A percentile compares a stretch with the other conserved stretches of the same genome.
Evolutionary conservation across 37 sponge, comb jelly and placozoan genomes (phyloP).

Genomic region (Lycopodina hypogea): DNA sequence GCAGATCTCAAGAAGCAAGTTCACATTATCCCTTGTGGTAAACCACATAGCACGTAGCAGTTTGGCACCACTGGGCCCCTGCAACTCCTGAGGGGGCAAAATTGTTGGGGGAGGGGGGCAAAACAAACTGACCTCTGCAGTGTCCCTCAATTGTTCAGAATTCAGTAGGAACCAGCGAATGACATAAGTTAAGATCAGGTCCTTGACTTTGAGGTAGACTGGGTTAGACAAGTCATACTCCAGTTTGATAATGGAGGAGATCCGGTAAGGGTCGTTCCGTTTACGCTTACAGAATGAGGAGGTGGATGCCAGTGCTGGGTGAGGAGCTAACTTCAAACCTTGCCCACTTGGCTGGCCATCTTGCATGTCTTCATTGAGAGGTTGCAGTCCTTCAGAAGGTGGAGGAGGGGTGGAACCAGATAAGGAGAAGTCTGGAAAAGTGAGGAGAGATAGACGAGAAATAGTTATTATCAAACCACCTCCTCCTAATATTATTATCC

Average conservation of each 20-base stretch:
- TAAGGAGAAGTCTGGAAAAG: not conserved
- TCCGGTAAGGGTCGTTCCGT: slow-evolving; percentile 11
- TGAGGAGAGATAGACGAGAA: not conserved
- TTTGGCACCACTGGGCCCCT: slow-evolving; percentile 32
- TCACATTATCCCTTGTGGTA: slow-evolving; percentile 75
- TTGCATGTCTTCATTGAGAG: slow-evolving; percentile 8
- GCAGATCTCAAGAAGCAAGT: slow-evolving; percentile 71
- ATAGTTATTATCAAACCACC: not conserved
- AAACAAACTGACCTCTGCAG: not conserved
- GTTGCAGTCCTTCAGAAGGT: slow-evolving; percentile 3
- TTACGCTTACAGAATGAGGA: slow-evolving; percentile 1
- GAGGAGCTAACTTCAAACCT: too few species aligned
- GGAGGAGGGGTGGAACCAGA: not conserved
- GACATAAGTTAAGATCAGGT: slow-evolving; percentile 43
- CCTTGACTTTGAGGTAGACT: slow-evolving; percentile 30
- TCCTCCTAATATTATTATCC: too few species aligned
- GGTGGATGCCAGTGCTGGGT: not conserved
- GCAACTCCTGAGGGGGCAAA: not conserved
- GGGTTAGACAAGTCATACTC: slow-evolving; percentile 62
- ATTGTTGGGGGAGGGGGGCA: slow-evolving; percentile 18
- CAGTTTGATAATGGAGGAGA: slow-evolving; percentile 47
- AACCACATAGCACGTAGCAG: slow-evolving; percentile 61
- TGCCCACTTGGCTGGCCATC: not conserved
- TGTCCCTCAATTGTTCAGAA: not conserved
- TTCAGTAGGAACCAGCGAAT: slow-evolving; percentile 55